Conservation (phyloP, 2,888 invertebrate genomes). For the Boloria selene region DNA sequence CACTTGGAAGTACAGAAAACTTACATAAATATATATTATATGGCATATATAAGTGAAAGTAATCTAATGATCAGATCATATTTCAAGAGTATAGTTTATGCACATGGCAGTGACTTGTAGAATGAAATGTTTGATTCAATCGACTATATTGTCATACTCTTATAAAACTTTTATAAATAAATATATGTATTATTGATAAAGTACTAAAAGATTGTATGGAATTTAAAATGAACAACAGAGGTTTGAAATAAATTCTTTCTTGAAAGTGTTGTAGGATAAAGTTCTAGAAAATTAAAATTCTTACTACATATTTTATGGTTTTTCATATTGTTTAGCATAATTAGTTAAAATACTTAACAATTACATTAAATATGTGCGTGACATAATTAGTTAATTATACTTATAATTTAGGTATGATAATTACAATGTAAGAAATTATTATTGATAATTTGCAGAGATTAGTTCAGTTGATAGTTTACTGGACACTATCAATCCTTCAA, state of each 20-base stretch:
- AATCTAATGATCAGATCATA: background rate
- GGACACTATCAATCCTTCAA: conserved; percentile 67
- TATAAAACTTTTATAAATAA: no score
- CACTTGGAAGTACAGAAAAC: background rate
- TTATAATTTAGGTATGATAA: background rate
- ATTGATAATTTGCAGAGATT: conserved; percentile 60
- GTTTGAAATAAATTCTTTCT: no score
- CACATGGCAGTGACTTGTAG: background rate
- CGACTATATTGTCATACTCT: no score
- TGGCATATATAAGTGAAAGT: conserved; percentile 17
- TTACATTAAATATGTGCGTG: no score
- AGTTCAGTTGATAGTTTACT: conserved; percentile 71
- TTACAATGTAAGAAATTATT: background rate
- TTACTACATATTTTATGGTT: no score
- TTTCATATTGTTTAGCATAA: background rate
- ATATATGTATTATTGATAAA: no score
- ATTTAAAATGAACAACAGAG: no score
- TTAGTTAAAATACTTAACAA: background rate
- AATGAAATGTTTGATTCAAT: background rate
- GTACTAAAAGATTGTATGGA: no score
- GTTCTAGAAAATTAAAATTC: no score
- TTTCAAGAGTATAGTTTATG: background rate
- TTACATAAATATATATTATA: background rate
- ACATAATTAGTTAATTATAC: background rate
- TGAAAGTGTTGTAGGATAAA: no score